phyloP scores from a whole-genome alignment of 1,140 invertebrate species.

The Magallana ariakensis region DNA sequence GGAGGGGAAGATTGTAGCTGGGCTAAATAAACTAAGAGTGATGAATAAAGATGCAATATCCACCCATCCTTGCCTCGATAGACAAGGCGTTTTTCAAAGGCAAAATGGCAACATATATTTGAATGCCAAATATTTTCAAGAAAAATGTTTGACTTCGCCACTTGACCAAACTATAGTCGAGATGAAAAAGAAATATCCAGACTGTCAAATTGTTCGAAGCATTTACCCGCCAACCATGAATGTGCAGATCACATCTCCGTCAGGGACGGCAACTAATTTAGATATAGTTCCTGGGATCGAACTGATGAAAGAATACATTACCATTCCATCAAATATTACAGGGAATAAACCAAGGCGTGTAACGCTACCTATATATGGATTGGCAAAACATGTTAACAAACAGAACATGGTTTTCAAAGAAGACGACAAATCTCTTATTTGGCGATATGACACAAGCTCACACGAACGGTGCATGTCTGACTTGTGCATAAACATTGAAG shows the following conservation, averaged over 20 bases:
- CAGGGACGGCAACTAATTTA: not conserved
- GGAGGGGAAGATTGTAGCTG: not conserved
- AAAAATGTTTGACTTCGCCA: not conserved
- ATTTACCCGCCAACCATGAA: not conserved
- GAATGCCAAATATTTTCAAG: conserved; percentile 19
- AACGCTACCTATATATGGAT: not conserved
- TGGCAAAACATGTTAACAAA: not conserved
- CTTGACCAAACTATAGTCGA: not conserved
- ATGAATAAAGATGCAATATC: not conserved
- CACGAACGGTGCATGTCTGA: conserved; percentile 41
- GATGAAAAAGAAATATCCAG: not conserved
- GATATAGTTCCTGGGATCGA: not conserved
- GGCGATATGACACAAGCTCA: conserved; percentile 28
- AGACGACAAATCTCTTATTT: not conserved
- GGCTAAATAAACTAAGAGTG: not conserved
- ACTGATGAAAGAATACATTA: not conserved
- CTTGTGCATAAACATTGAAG: not conserved
- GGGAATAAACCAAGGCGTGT: not conserved
- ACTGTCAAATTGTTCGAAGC: not conserved
- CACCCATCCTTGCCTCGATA: not conserved
- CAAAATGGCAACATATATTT: conserved; percentile 10
- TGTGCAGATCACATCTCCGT: not conserved
- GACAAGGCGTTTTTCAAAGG: not conserved
- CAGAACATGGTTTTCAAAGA: not conserved
- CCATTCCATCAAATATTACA: not conserved